Evolutionary conservation across 2,797 vertebrate species (phyloP).

Genomic region (Halcyon leucocephala): DNA sequence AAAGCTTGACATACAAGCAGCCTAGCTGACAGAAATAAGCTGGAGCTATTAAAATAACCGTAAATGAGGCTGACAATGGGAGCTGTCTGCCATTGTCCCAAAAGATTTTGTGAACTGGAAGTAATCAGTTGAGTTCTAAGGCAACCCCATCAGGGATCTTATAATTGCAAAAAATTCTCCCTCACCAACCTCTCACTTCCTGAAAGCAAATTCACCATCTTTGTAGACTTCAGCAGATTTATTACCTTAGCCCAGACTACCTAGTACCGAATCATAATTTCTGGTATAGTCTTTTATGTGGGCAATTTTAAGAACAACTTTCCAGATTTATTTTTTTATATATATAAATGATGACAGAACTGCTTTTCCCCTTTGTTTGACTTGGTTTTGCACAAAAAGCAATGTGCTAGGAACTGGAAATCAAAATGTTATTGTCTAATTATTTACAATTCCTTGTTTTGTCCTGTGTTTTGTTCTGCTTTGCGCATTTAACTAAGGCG

Average conservation of each 20-base stretch:
- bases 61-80: conserved; percentile 82
- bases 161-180: conserved; percentile 66
- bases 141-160: conserved; percentile 69
- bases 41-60: conserved; percentile 82
- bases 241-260: background rate
- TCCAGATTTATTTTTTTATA: background rate
- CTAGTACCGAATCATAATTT: background rate
- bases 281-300: background rate
- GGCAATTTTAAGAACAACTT: background rate
- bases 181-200: background rate
- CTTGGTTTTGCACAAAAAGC: background rate
- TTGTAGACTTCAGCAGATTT: background rate
- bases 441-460: background rate
- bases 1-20: conserved; percentile 59
- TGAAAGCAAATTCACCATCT: conserved; percentile 44
- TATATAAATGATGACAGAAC: background rate
- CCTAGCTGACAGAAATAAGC: conserved; percentile 72
- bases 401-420: background rate
- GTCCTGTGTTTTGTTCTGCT: background rate
- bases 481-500: accelerated
- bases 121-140: conserved; percentile 82
- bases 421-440: background rate
- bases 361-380: background rate
- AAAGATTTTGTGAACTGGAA: conserved; percentile 88
- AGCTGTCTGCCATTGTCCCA: conserved; percentile 82